A percentile compares a stretch with the other conserved stretches of the same genome.
These are phyloP conservation scores for Cotesia chilonis DNA, from an alignment of 1,140 invertebrate genomes.

Conservation along the genomic window DNA sequence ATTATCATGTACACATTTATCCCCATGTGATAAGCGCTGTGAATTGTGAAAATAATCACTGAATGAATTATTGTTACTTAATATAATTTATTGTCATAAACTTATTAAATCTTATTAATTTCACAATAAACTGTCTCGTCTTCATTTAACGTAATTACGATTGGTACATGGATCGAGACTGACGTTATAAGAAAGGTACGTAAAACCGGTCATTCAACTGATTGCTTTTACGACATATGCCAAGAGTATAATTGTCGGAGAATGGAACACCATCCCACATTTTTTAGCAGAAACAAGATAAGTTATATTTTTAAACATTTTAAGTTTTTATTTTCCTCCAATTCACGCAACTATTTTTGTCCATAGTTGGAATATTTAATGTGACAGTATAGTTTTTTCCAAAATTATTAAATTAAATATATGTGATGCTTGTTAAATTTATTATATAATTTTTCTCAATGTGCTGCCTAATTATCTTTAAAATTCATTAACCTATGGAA, in stretches of 20 bases:
- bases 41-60: too few relatives aligned
- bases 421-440: background rate
- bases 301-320: conserved; percentile 4
- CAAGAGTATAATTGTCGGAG: conserved; percentile 6
- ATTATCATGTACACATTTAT: background rate
- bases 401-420: background rate
- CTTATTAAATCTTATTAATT: background rate
- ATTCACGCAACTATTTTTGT: background rate
- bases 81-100: background rate
- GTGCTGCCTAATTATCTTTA: background rate
- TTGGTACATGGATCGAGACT: background rate
- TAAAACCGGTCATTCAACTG: conserved; percentile 13
- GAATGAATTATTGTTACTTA: background rate
- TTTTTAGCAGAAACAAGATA: background rate
- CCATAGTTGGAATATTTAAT: background rate
- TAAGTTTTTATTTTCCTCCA: background rate
- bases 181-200: background rate
- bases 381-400: background rate
- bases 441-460: too few relatives aligned
- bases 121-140: background rate
- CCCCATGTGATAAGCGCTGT: background rate
- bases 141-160: background rate
- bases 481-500: background rate
- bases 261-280: background rate
- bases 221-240: conserved; percentile 8